These are phyloP conservation scores for Tiliqua scincoides DNA, from an alignment of 2,113 vertebrate species.

Conservation along the genomic window DNA sequence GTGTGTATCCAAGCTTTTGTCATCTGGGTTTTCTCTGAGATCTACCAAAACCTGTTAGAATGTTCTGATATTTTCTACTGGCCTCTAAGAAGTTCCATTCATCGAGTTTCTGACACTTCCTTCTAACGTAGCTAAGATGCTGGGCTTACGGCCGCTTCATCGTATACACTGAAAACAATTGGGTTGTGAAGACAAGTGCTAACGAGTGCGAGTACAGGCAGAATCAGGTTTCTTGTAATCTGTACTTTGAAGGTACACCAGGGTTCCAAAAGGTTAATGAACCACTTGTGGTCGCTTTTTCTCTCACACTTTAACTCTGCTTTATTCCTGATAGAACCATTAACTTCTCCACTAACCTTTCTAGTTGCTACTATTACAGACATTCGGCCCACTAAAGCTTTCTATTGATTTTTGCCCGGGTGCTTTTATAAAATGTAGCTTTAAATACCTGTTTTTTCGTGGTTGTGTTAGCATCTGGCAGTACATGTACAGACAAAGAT, in stretches of 20 bases:
- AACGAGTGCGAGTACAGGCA: conserved; percentile 62
- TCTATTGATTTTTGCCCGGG: conserved; percentile 84
- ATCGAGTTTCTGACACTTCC: neutral
- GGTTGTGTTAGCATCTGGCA: conserved; percentile 52
- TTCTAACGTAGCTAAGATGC: neutral
- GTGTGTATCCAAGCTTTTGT: too few relatives aligned
- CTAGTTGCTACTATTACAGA: conserved; percentile 89
- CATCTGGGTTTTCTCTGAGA: neutral
- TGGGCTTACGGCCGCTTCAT: conserved; percentile 27
- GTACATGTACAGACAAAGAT: conserved; percentile 63
- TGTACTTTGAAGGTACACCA: conserved; percentile 77
- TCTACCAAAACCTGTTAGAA: too few relatives aligned
- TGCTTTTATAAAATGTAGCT: conserved; percentile 77
- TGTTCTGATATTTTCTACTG: neutral
- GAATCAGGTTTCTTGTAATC: conserved; percentile 75
- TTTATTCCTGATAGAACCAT: conserved; percentile 94
- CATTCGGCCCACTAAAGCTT: conserved; percentile 89
- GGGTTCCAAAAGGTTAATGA: conserved; percentile 94
- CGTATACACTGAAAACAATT: conserved; percentile 51
- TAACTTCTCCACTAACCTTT: conserved; percentile 92
- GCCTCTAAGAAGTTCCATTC: neutral
- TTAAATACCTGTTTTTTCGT: conserved; percentile 68
- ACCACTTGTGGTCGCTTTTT: conserved; percentile 92
- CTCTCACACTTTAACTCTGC: conserved; percentile 89
- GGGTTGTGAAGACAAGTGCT: conserved; percentile 57